Percentiles rank a stretch among this genome's conserved stretches.
These are phyloP conservation scores for Cyclargus thomasi DNA, from an alignment of 1,140 invertebrate genomes.

Conservation along the genomic window DNA sequence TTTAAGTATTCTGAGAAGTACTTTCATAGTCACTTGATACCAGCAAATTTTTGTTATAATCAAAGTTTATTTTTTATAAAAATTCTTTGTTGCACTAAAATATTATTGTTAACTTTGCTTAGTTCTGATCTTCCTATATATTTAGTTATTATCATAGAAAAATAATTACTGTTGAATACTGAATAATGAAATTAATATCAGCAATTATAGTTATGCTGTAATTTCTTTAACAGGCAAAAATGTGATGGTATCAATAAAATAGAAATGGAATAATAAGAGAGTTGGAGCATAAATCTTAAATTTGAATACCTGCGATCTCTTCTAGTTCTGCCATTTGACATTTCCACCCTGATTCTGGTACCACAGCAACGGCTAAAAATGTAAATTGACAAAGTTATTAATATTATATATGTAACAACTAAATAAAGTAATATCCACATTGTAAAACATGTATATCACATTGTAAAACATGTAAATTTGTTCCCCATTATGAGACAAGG, in stretches of 20 bases:
- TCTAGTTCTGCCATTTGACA: constrained; percentile 89
- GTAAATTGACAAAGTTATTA: too few relatives aligned
- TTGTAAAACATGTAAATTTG: constrained; percentile 29
- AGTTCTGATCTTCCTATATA: too few relatives aligned
- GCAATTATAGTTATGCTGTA: too few relatives aligned
- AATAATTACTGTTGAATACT: too few relatives aligned
- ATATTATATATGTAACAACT: too few relatives aligned
- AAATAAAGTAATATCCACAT: too few relatives aligned
- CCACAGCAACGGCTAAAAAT: constrained; percentile 85
- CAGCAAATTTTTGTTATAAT: not conserved
- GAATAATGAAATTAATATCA: too few relatives aligned
- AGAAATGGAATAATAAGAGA: constrained; percentile 10
- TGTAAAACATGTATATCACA: too few relatives aligned
- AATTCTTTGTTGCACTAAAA: constrained; percentile 7
- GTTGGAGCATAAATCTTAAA: constrained; percentile 17
- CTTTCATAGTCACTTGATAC: not conserved
- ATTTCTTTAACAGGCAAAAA: not conserved
- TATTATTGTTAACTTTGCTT: too few relatives aligned
- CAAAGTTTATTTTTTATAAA: not conserved
- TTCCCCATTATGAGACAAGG: constrained; percentile 68
- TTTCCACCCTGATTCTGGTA: constrained; percentile 88
- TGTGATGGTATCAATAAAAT: constrained; percentile 27
- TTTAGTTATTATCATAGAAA: too few relatives aligned
- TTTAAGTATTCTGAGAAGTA: not conserved
- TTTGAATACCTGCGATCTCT: constrained; percentile 78